Evolutionary conservation across 2,888 invertebrate genomes (phyloP).

Genomic region (Pterostichus madidus): DNA sequence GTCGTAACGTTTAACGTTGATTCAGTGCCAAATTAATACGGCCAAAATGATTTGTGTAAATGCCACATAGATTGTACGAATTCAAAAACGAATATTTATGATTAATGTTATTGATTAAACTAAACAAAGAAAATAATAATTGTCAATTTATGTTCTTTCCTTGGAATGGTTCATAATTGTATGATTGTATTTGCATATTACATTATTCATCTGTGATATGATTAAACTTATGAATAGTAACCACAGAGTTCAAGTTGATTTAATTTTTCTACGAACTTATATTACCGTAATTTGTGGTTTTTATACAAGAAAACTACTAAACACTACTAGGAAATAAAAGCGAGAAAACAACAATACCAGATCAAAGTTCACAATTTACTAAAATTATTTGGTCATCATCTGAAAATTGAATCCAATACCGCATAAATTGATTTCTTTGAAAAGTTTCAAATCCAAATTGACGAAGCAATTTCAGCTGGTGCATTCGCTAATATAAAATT

Average conservation of each 20-base stretch:
- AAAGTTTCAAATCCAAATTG: constrained; percentile 18
- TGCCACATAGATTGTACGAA: too few species aligned
- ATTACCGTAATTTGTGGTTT: constrained; percentile 29
- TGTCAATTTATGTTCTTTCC: too few species aligned
- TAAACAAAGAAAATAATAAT: too few species aligned
- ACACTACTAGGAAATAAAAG: neutral
- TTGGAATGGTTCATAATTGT: too few species aligned
- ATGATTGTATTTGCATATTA: neutral
- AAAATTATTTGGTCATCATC: too few species aligned
- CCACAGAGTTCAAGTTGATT: constrained; percentile 4
- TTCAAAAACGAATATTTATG: too few species aligned
- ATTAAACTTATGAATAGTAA: constrained; percentile 6
- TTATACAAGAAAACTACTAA: neutral
- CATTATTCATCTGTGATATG: neutral
- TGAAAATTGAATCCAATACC: too few species aligned
- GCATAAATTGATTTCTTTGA: constrained; percentile 14
- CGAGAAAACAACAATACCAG: neutral
- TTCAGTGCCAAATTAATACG: too few species aligned
- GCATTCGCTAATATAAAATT: constrained; percentile 12
- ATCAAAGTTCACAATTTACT: neutral
- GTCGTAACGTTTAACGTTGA: too few species aligned
- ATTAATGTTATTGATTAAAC: too few species aligned
- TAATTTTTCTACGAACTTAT: constrained; percentile 17
- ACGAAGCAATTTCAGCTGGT: neutral
- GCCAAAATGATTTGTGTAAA: too few species aligned